These are phyloP conservation scores for Aspidiotus rigidus DNA, from an alignment of 2,888 invertebrate genomes.

Conservation along the genomic window DNA sequence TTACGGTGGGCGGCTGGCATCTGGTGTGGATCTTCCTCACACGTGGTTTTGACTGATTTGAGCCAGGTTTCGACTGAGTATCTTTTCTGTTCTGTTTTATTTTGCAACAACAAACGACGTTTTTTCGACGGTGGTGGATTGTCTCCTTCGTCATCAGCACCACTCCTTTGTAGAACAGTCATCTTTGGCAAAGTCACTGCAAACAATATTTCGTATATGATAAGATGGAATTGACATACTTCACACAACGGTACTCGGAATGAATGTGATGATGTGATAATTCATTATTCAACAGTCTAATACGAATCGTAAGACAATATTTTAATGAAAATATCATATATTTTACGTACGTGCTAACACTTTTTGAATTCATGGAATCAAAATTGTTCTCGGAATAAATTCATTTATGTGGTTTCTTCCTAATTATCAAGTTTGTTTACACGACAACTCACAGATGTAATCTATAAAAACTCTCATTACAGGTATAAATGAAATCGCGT, in stretches of 20 bases:
- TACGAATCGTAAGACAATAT: not conserved
- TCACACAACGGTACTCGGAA: not conserved
- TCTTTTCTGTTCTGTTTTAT: slow-evolving; percentile 14
- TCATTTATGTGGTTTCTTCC: slow-evolving; percentile 20
- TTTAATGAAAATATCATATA: not conserved
- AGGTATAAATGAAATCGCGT: no score
- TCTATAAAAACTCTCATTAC: no score
- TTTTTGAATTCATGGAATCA: slow-evolving; percentile 31
- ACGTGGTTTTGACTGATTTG: slow-evolving; percentile 1
- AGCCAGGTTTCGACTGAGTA: slow-evolving; percentile 23
- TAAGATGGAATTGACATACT: not conserved
- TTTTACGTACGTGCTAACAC: slow-evolving; percentile 13
- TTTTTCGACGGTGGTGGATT: slow-evolving; percentile 47
- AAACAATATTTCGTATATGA: not conserved
- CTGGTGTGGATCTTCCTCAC: slow-evolving; percentile 2
- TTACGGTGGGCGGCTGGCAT: slow-evolving; percentile 23
- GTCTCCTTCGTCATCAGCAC: slow-evolving; percentile 43
- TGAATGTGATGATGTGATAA: not conserved
- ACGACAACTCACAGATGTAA: no score
- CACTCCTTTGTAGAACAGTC: slow-evolving; percentile 48
- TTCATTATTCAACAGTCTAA: not conserved
- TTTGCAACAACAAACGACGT: slow-evolving; percentile 42
- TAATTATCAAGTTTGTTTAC: not conserved
- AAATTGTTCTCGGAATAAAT: slow-evolving; percentile 20
- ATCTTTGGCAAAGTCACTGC: slow-evolving; percentile 42